Evolutionary conservation across 1,140 invertebrate species (phyloP), one percentile per base, ranked within the genome.

Genomic region (Trinorchestia longiramus): DNA sequence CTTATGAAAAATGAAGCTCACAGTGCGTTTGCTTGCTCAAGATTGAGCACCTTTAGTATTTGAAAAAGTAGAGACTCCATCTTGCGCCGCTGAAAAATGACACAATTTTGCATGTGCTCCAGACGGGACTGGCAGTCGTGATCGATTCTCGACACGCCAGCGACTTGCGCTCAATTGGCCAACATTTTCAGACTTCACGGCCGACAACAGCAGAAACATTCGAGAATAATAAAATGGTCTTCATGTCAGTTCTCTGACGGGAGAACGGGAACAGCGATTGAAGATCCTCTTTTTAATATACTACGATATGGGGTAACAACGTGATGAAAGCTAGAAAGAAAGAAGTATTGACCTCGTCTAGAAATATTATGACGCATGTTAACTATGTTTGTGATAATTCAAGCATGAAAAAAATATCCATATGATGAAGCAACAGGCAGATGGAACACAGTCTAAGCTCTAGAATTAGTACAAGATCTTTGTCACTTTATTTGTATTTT

Each of bases 1-100:
- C 6, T 90, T 90, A 43, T 90, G 88, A 43, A 90, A 90, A 90
- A 90, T 43, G 43, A 42, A 42, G n/a, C 11, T 15, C 36, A 1
- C 4, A 41, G 41, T 19, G 88, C 88, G 28, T 90, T 90, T 90
- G n/a, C 43, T 43, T 41, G 88, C n/a, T 15, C 23, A 90, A 90
- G 88, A 90, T 90, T 41, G 43, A 90, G 88, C 88, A 90, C 43
- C 41, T 90, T 90, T 90, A 43, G 88, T 42, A 90, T 90, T 90
- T 90, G 88, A 90, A 90, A 90, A 90, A 90, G 6, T 41, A 42
- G 88, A 90, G 43, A 90, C 41, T 90, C 43, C 88, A 90, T 90
- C 88, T 42, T 41, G 43, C 15, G 88, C 41, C 88, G 88, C 41
- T 90, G 88, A 90, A 90, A 42, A 43, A 90, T 90, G 88, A 43